A percentile compares a stretch with the other conserved stretches of the same genome.
These are phyloP conservation scores for Leptatherina wallacei DNA, from an alignment of 2,797 vertebrate species.

Conservation along the genomic window DNA sequence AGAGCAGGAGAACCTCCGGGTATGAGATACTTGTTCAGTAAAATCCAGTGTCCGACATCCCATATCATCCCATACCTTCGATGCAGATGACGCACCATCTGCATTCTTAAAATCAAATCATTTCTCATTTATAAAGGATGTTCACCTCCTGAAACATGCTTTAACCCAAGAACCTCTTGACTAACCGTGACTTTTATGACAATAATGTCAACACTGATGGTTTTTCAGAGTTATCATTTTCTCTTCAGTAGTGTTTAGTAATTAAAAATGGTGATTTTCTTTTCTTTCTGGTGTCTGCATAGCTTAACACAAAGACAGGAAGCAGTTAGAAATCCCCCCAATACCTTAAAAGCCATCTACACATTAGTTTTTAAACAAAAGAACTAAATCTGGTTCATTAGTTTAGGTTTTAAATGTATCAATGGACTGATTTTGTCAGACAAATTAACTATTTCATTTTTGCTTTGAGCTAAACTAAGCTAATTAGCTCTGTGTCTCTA, in stretches of 20 bases:
- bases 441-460: too few relatives aligned
- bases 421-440: neutral
- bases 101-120: slow-evolving; percentile 29
- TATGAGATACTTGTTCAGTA: slow-evolving; percentile 48
- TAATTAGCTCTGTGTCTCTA: too few relatives aligned
- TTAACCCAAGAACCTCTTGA: neutral
- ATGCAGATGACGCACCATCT: slow-evolving; percentile 8
- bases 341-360: neutral
- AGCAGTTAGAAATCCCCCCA: neutral
- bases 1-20: slow-evolving; percentile 59
- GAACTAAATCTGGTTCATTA: neutral
- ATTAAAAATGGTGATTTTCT: too few relatives aligned
- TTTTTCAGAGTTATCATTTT: neutral
- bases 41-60: slow-evolving; percentile 16
- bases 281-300: neutral
- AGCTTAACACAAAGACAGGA: slow-evolving; percentile 11
- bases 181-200: slow-evolving; percentile 3
- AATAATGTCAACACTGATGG: neutral
- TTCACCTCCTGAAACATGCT: slow-evolving; percentile 43
- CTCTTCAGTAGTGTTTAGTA: neutral
- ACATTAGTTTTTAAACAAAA: neutral
- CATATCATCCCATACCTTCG: slow-evolving; percentile 38
- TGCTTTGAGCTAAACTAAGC: too few relatives aligned
- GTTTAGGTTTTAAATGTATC: neutral
- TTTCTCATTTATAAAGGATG: slow-evolving; percentile 31